Conservation (phyloP, 2,113 vertebrate genomes). For the Orcinus orca region DNA sequence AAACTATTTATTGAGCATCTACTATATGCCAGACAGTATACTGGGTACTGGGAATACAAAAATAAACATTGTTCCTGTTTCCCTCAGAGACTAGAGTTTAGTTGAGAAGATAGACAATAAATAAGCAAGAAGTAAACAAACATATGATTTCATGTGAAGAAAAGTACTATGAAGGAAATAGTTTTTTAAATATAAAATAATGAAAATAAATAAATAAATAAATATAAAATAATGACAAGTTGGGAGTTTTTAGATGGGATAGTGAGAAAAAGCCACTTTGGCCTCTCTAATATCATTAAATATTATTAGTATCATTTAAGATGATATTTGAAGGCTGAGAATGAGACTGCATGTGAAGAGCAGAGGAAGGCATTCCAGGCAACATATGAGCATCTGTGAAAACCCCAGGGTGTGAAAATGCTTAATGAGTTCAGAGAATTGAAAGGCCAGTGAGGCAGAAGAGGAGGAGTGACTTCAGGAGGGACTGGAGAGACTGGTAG, state of each 20-base stretch:
- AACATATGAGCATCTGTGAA: constrained; percentile 19
- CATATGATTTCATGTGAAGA: not conserved
- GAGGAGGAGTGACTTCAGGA: not conserved
- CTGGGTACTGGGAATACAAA: not conserved
- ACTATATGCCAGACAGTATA: not conserved
- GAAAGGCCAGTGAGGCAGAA: not conserved
- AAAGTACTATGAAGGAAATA: not conserved
- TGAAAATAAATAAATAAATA: not conserved
- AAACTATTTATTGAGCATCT: not conserved
- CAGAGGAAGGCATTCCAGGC: not conserved
- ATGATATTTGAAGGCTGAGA: constrained; percentile 30
- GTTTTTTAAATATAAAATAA: constrained; percentile 12
- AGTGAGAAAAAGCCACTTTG: not conserved
- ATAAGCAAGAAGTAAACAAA: not conserved
- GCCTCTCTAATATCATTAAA: not conserved
- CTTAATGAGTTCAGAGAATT: not conserved
- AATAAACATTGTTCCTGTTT: not conserved
- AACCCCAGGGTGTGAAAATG: not conserved
- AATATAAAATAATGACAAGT: not conserved
- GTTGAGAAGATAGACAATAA: not conserved
- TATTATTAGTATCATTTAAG: constrained; percentile 11
- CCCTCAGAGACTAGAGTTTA: not conserved
- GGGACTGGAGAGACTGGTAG: not conserved
- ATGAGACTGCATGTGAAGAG: not conserved
- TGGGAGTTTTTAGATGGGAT: not conserved